Evolutionary conservation across 2,888 invertebrate species (phyloP).

Genomic region (Hemaris fuciformis): DNA sequence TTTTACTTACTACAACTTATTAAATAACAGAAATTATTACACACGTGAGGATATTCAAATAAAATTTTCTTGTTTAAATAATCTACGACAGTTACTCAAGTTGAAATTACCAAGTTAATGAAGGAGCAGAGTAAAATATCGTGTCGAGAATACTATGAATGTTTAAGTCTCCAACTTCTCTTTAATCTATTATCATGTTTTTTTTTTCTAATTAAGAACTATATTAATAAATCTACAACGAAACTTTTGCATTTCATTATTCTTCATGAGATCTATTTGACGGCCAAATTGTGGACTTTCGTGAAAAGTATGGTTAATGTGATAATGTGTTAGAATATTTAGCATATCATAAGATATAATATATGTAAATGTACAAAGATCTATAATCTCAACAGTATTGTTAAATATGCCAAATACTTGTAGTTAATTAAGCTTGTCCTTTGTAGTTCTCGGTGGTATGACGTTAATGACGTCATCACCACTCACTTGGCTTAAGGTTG

Average conservation of each 20-base stretch:
- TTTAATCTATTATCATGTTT: not conserved
- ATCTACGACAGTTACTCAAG: constrained; percentile 6
- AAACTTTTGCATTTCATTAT: constrained; percentile 19
- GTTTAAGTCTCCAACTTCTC: not conserved
- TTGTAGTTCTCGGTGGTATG: not conserved
- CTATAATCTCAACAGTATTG: constrained; percentile 13
- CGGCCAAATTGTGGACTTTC: constrained; percentile 50
- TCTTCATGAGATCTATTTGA: constrained; percentile 46
- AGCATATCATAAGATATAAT: constrained; percentile 52
- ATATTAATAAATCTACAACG: constrained; percentile 30
- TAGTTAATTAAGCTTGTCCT: constrained; percentile 2
- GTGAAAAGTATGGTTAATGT: constrained; percentile 37
- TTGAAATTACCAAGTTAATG: not conserved
- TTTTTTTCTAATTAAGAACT: constrained; percentile 4
- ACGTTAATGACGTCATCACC: not conserved
- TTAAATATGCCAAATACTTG: constrained; percentile 8
- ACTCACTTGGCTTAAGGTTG: constrained; percentile 44
- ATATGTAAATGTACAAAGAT: constrained; percentile 22
- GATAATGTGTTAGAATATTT: constrained; percentile 43
- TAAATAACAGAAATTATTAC: not conserved
- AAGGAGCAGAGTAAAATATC: not conserved
- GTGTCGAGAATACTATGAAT: not conserved
- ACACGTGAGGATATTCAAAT: not conserved
- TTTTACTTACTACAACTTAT: no score
- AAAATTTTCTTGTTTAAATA: not conserved